phyloP scores from a whole-genome alignment of 2,797 vertebrate species.

The Discoglossus pictus region DNA sequence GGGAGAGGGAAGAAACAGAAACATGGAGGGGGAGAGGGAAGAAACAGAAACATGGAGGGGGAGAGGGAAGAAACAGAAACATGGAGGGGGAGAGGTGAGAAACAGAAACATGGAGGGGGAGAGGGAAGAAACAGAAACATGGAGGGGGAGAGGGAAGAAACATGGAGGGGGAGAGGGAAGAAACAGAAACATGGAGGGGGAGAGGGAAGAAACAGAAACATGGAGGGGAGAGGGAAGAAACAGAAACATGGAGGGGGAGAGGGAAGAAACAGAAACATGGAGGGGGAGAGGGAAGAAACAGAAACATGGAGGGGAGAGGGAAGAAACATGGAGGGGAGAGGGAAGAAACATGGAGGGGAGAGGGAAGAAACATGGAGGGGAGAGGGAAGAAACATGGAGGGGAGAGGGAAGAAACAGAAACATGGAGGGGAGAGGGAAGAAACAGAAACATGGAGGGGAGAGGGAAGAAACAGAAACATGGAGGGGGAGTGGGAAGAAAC shows the following conservation, averaged over 20 bases:
- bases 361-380: neutral
- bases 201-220: neutral
- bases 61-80: neutral
- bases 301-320: neutral
- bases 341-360: neutral
- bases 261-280: no score
- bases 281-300: slow-evolving; percentile 4
- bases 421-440: neutral
- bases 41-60: slow-evolving; percentile 11
- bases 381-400: neutral
- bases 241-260: neutral
- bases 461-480: neutral
- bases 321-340: neutral
- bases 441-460: no score
- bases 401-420: neutral
- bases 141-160: neutral
- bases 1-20: no score
- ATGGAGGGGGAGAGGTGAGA: no score
- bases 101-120: neutral
- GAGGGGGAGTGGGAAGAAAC: slow-evolving; percentile 1
- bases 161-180: no score
- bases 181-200: slow-evolving; percentile 11
- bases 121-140: no score
- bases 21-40: no score
- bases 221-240: no score